Evolutionary conservation across 2,888 invertebrate species (phyloP).

Genomic region (Diloba caeruleocephala): DNA sequence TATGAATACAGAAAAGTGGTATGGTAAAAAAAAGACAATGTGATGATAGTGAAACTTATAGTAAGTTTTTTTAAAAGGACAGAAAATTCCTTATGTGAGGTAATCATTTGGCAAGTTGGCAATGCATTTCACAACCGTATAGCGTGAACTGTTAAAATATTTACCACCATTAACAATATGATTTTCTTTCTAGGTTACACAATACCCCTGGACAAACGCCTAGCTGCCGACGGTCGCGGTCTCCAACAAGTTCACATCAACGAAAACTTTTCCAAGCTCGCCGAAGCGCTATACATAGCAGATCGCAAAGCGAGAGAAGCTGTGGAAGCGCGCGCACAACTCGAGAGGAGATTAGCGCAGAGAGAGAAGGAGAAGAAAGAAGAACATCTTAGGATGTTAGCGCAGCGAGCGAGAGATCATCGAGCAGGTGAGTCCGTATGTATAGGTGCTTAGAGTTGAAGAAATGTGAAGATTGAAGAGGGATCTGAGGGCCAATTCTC

Average conservation of each 20-base stretch:
- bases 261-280: slow-evolving; percentile 99
- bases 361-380: slow-evolving; percentile 99
- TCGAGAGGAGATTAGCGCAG: slow-evolving; percentile 98
- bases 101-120: too few species aligned
- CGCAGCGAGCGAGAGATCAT: slow-evolving; percentile 98
- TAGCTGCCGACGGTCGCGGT: slow-evolving; percentile 99
- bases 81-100: too few species aligned
- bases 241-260: slow-evolving; percentile 99
- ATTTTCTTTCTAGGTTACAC: slow-evolving; percentile 93
- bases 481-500: too few species aligned
- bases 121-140: too few species aligned
- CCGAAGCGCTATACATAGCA: slow-evolving; percentile 99
- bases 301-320: slow-evolving; percentile 98
- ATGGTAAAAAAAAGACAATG: too few species aligned
- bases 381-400: slow-evolving; percentile 96
- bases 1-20: too few species aligned
- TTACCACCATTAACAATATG: not conserved
- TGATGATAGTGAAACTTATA: too few species aligned
- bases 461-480: too few species aligned
- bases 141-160: not conserved
- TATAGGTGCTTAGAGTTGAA: not conserved
- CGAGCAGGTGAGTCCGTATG: slow-evolving; percentile 93
- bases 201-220: slow-evolving; percentile 98
- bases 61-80: too few species aligned
- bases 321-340: slow-evolving; percentile 98